phyloP scores from a whole-genome alignment of 2,113 vertebrate genomes.

The Laticauda colubrina region DNA sequence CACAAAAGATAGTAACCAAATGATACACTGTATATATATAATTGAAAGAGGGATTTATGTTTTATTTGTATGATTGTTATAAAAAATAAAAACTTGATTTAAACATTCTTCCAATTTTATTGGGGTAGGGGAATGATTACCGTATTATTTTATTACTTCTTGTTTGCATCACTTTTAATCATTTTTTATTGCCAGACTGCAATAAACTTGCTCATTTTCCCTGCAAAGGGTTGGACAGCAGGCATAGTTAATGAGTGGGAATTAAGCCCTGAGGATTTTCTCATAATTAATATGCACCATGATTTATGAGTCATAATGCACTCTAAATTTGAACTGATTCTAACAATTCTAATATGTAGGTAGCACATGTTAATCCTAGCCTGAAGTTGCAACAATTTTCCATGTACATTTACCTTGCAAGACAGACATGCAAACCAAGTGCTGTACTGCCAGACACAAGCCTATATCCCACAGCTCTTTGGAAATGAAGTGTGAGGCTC shows the following conservation, averaged over 20 bases:
- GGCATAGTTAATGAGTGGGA: conserved; percentile 12
- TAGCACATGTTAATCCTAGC: not conserved
- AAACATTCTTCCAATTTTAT: not conserved
- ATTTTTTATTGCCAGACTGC: not conserved
- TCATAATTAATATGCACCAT: not conserved
- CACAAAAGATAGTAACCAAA: too few relatives aligned
- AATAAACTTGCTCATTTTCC: not conserved
- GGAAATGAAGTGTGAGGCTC: not conserved
- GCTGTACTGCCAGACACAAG: not conserved
- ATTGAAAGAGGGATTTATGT: too few relatives aligned
- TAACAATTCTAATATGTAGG: not conserved
- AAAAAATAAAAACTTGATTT: not conserved
- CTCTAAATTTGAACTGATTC: not conserved
- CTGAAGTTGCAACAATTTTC: not conserved
- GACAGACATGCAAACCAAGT: not conserved
- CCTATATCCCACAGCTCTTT: not conserved
- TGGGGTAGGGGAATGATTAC: not conserved
- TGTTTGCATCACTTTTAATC: not conserved
- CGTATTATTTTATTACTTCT: not conserved
- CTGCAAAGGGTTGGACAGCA: conserved; percentile 13
- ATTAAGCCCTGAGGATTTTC: conserved; percentile 20
- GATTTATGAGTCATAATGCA: conserved; percentile 11
- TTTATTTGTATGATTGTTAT: too few relatives aligned
- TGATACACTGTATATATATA: too few relatives aligned
- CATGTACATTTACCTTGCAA: not conserved